A percentile compares a stretch with the other conserved stretches of the same genome.
Evolutionary conservation across 1,140 invertebrate genomes (phyloP).

Genomic region (Sminthurides bifidus): DNA sequence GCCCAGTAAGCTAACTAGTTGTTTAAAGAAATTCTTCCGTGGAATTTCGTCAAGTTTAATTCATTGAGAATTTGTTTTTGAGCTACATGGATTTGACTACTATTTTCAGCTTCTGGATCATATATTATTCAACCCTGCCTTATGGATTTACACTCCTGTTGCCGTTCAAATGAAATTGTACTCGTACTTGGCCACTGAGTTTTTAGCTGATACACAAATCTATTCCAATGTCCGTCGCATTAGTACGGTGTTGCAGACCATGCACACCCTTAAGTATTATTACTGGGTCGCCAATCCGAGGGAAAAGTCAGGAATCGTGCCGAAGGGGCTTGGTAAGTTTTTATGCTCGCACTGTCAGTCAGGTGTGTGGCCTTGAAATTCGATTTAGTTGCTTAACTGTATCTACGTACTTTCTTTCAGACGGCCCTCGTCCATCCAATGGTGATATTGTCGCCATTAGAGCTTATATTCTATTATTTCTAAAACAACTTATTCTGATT

Average conservation of each 20-base stretch:
- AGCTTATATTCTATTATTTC: slow-evolving; percentile 79
- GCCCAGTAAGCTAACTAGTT: too few species aligned
- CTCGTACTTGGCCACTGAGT: slow-evolving; percentile 94
- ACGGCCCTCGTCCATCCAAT: slow-evolving; percentile 81
- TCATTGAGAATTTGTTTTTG: too few species aligned
- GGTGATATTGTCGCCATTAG: slow-evolving; percentile 89
- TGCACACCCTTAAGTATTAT: slow-evolving; percentile 97
- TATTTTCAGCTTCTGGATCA: slow-evolving; percentile 93
- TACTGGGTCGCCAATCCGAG: slow-evolving; percentile 97
- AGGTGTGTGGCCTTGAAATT: neutral
- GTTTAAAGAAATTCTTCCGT: too few species aligned
- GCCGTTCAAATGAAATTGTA: slow-evolving; percentile 93
- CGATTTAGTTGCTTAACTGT: neutral
- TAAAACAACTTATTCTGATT: slow-evolving; percentile 93
- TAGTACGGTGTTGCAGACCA: slow-evolving; percentile 92
- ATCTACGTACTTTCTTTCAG: slow-evolving; percentile 44
- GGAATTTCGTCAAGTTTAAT: too few species aligned
- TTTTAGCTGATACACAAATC: slow-evolving; percentile 92
- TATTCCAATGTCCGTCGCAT: slow-evolving; percentile 93
- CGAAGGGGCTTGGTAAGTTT: slow-evolving; percentile 78
- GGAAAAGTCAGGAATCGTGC: slow-evolving; percentile 83
- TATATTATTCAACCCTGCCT: slow-evolving; percentile 93
- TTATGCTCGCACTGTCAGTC: neutral
- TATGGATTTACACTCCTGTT: slow-evolving; percentile 96
- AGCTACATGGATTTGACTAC: neutral